Evolutionary conservation across 2,888 invertebrate genomes (phyloP), one percentile per base, ranked within the genome.

Genomic region (Phania funesta): DNA sequence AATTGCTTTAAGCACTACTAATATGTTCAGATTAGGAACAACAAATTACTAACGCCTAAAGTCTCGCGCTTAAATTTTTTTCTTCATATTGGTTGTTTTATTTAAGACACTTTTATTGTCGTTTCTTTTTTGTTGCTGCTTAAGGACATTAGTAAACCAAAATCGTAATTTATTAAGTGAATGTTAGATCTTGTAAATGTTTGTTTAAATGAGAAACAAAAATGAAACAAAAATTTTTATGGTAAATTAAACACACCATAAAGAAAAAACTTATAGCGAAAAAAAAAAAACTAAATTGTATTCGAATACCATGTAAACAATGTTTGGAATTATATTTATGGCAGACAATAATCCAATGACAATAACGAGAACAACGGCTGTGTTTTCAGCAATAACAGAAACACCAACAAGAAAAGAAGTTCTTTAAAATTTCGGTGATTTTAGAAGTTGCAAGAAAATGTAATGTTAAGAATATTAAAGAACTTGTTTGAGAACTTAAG

Each of bases 341-440:
- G 77, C 64, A 62, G 62, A 77, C 77, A 77, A 38, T 26, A 70
- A 38, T 70, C 46, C 54, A 77, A 77, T 62, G 77, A 54, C 77
- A 52, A 68, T 50, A 67, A 65, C 46, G n/a, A 46, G 35, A 64
- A 44, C 16, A 20, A 58, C 65, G 50, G 32, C 44, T 62, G 50
- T 26, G 8, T 44, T 48, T 62, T 73, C 41, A 62, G 24, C 20
- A 62, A 50, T 16, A 41, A 2, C 32, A 22, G 6, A 56, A 56
- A 46, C 8, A 18, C 29, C 54, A 68, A 68, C 38, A 8, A 67
- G 26, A 44, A 62, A 46, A 54, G 41, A 7, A 50, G 22, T 65
- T 65, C 20, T 32, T 35, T 48, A 9, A 22, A 7, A 8, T 50
- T 35, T 22, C 32, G n/a, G 5, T 32, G 11, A 24, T 35, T 46